Evolutionary conservation across 2,113 vertebrate genomes (phyloP).

Genomic region (Eptatretus burgeri): DNA sequence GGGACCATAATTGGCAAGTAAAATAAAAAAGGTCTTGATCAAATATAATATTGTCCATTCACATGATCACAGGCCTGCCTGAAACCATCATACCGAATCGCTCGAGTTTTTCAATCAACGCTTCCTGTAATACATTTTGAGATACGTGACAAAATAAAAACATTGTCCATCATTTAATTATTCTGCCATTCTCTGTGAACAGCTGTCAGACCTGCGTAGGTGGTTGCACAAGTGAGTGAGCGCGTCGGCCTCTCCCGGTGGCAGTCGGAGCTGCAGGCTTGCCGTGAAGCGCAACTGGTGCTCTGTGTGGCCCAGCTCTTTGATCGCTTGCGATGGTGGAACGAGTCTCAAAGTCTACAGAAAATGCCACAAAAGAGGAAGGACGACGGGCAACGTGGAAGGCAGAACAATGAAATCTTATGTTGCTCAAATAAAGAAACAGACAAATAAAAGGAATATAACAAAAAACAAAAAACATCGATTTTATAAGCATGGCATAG

Average conservation of each 20-base stretch:
- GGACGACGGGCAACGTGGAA: not conserved
- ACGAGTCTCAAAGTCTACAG: slow-evolving; percentile 52
- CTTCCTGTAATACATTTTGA: too few relatives aligned
- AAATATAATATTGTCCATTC: not conserved
- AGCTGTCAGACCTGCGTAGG: slow-evolving; percentile 31
- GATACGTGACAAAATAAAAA: too few relatives aligned
- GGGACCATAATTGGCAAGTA: not conserved
- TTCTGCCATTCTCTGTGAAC: too few relatives aligned
- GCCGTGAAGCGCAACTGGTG: slow-evolving; percentile 88
- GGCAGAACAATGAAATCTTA: not conserved
- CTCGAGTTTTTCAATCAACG: too few relatives aligned
- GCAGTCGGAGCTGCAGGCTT: slow-evolving; percentile 38
- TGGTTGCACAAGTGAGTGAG: slow-evolving; percentile 45
- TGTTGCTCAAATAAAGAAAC: not conserved
- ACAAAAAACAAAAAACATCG: too few relatives aligned
- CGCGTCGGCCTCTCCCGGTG: slow-evolving; percentile 48
- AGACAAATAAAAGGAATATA: too few relatives aligned
- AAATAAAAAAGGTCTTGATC: not conserved
- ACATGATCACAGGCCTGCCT: not conserved
- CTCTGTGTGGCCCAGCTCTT: slow-evolving; percentile 60
- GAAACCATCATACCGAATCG: too few relatives aligned
- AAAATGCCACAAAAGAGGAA: slow-evolving; percentile 7
- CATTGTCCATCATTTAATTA: too few relatives aligned
- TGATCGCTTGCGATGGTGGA: slow-evolving; percentile 61
- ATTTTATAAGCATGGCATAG: too few relatives aligned